Evolutionary conservation across 2,888 invertebrate species (phyloP), one percentile per base, ranked within the genome.

Genomic region (Noctua janthina): DNA sequence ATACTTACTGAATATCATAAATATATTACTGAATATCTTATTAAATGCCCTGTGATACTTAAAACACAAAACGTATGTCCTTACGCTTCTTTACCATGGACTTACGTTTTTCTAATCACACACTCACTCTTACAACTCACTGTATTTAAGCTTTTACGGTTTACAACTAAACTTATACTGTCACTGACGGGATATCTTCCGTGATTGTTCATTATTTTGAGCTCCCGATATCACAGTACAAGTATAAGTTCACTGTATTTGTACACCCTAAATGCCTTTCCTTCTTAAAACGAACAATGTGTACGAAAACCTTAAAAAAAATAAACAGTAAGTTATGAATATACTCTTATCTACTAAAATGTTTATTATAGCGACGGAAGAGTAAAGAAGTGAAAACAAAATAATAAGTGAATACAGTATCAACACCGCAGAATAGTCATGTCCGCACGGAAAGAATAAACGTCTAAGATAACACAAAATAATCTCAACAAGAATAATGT

Each of bases 401-500:
- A 82, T 78, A 68, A 62, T 64, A 71, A 86, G 29, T 39, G 54
- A 56, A 70, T 29, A 51, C 43, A 66, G 23, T 59, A 67, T 64
- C 56, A 74, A 77, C 71, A 82, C 64, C 75, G 56, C 77, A 74
- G 29, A 85, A 88, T 87, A 87, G 87, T 91, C 84, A 87, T 90
- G 89, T 89, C 89, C 82, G 85, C 82, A 82, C 72, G 83, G 85
- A 89, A 90, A 86, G 86, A 86, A 87, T 87, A 89, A 86, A 68
- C 46, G 74, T 82, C 74, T 88, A 56, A 90, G 91, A 91, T 92
- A 92, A 89, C 88, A 79, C 85, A 83, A 89, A 90, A 90, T 92
- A 91, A 93, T 91, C 91, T 90, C 84, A 81, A 90, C 90, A 91
- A 89, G 90, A 91, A 87, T 91, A 90, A 92, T 91, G 91, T 88